Evolutionary conservation across 2,113 vertebrate species (phyloP), one percentile per base, ranked within the genome.

Genomic region (Catagonus wagneri): DNA sequence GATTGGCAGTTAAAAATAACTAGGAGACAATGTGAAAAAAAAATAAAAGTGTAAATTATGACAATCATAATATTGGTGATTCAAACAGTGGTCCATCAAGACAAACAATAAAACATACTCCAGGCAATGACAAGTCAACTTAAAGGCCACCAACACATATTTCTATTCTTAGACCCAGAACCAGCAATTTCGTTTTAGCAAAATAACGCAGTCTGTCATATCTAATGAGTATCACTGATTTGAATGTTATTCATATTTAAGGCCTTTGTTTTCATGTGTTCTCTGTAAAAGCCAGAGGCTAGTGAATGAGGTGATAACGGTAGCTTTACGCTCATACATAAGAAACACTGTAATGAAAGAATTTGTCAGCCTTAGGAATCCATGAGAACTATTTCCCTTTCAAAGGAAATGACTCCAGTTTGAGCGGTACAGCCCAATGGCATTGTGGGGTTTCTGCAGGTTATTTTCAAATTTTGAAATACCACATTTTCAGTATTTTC

Each of bases 1-100:
- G 86, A 95, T 94, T 75, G 96, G 93, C 93, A 91, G 91, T 94
- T 95, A 95, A 85, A 97, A 91, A 74, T 83, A 91, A 83, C 90
- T 8, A 22, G 27, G 36, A 52, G 74, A 89, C 54, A 34, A 23
- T 4, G 29, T 58, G 11, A 22, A 72, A 75, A 36, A 56, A 63
- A 1, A 19, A 44, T 4, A 34, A 83, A 72, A 54, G 61, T 56
- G 32, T 69, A 68, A 94, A 75, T 94, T 23, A 89, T 12, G 52
- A 19, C 93, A 54, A 10, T 4, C 34, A 68, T 8, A 54, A 68
- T 50, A 1, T 15, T 3, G 68, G 61, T 0, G 13, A 56, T 13
- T 68, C 27, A 1, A 58, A 85, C 7, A 15, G 56, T 4, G 65
- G 88, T 1, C 76, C 68, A 65, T 71, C 81, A 63, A 17, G 39